Evolutionary conservation across 2,113 vertebrate species (phyloP).

Genomic region (Narcine bancroftii): DNA sequence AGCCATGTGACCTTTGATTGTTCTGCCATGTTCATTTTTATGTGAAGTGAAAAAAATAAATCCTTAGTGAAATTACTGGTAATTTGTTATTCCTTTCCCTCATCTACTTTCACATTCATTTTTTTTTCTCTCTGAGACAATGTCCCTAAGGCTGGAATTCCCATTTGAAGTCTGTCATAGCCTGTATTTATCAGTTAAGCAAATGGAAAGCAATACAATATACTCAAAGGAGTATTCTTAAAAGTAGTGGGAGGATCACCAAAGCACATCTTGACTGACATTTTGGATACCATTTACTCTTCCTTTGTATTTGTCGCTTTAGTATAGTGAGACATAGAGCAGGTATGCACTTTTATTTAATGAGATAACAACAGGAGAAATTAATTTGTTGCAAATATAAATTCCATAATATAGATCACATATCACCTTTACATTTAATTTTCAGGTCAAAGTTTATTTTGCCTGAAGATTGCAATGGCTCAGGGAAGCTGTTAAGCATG

Average conservation of each 20-base stretch:
- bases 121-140: neutral
- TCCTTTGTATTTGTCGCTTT: slow-evolving; percentile 17
- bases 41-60: slow-evolving; percentile 18
- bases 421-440: slow-evolving; percentile 28
- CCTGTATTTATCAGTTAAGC: slow-evolving; percentile 13
- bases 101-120: slow-evolving; percentile 25
- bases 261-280: slow-evolving; percentile 15
- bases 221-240: neutral
- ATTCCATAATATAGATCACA: neutral
- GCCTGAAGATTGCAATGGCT: neutral
- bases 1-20: slow-evolving; percentile 20
- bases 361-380: slow-evolving; percentile 3
- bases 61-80: slow-evolving; percentile 13
- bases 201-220: slow-evolving; percentile 24
- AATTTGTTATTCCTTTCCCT: slow-evolving; percentile 20
- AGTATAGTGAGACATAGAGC: neutral
- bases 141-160: slow-evolving; percentile 22
- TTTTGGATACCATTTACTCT: slow-evolving; percentile 7
- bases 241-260: slow-evolving; percentile 22
- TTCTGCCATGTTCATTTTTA: slow-evolving; percentile 36
- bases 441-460: neutral
- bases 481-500: neutral
- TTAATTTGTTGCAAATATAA: slow-evolving; percentile 12
- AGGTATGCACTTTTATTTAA: slow-evolving; percentile 5
- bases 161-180: slow-evolving; percentile 30